Percentiles rank a stretch among this genome's conserved stretches.
Evolutionary conservation across 2,888 invertebrate genomes (phyloP).

Genomic region (Balanococcus diminutus): DNA sequence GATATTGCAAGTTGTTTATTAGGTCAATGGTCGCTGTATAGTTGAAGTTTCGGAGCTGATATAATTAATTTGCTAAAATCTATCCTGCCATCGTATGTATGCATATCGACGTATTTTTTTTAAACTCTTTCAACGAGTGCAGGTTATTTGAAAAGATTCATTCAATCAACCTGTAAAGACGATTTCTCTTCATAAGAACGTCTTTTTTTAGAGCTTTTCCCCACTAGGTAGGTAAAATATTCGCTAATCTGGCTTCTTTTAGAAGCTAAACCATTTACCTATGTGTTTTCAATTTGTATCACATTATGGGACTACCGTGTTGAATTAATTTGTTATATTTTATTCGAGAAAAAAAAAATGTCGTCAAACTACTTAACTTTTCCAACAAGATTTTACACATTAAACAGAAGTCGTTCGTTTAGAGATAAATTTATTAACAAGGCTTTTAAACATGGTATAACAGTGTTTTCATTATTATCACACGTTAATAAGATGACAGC

Average conservation of each 20-base stretch:
- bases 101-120: no score
- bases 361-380: constrained; percentile 38
- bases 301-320: neutral
- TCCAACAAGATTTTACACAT: constrained; percentile 12
- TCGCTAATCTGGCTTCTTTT: neutral
- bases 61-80: neutral
- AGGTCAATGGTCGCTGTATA: constrained; percentile 15
- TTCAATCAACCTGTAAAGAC: neutral
- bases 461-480: constrained; percentile 43
- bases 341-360: constrained; percentile 12
- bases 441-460: constrained; percentile 33
- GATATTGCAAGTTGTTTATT: neutral
- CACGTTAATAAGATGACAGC: constrained; percentile 41
- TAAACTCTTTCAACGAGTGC: neutral
- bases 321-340: constrained; percentile 25
- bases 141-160: neutral
- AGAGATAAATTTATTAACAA: constrained; percentile 35
- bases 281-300: neutral
- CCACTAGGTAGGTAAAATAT: no score
- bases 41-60: neutral
- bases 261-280: neutral
- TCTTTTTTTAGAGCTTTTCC: neutral
- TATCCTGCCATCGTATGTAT: neutral
- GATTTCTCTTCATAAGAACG: neutral
- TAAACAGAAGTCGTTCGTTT: constrained; percentile 40